Percentiles rank a stretch among this genome's conserved stretches.
phyloP scores from a whole-genome alignment of 2,113 vertebrate genomes.

The Silurus asotus region DNA sequence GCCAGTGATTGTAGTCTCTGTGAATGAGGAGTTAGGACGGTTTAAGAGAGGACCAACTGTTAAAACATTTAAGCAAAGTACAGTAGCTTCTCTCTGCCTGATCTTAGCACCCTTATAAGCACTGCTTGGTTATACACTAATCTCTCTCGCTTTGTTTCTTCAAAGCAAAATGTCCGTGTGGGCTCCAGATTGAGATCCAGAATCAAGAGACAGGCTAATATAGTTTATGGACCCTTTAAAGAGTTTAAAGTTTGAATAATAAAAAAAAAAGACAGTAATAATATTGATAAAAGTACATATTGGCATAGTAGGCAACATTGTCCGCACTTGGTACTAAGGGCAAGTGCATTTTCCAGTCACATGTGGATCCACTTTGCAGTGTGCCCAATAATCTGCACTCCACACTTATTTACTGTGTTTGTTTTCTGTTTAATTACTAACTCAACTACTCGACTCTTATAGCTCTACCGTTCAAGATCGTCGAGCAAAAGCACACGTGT shows the following conservation, averaged over 20 bases:
- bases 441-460: background rate
- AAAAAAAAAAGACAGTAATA: background rate
- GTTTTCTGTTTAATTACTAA: constrained; percentile 13
- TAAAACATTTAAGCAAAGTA: constrained; percentile 14
- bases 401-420: background rate
- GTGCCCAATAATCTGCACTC: background rate
- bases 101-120: background rate
- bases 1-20: background rate
- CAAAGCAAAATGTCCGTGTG: constrained; percentile 10
- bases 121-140: constrained; percentile 1
- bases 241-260: background rate
- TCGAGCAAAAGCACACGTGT: background rate
- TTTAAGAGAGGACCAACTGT: background rate
- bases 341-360: background rate
- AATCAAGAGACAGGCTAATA: background rate
- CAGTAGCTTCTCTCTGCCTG: background rate
- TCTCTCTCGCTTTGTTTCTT: background rate
- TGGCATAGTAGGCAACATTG: background rate
- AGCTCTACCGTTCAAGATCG: background rate
- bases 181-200: background rate
- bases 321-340: background rate
- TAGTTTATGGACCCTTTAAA: background rate
- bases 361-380: background rate
- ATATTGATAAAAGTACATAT: background rate
- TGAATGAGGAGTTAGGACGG: background rate